A percentile compares a stretch with the other conserved stretches of the same genome.
phyloP scores from a whole-genome alignment of 2,888 invertebrate species.

The Trachelus stipa region DNA sequence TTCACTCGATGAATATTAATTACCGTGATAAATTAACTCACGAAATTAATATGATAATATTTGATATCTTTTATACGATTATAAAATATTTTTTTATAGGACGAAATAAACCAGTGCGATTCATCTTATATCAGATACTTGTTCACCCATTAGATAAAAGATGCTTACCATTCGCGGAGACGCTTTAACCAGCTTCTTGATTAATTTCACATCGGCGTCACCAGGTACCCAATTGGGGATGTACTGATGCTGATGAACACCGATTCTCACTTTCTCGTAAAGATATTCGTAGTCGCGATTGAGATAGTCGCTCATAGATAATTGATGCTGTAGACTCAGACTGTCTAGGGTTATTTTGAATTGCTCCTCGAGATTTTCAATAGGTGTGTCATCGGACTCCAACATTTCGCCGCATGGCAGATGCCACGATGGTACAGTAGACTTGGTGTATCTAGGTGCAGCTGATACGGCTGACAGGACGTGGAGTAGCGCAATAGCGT shows the following conservation, averaged over 20 bases:
- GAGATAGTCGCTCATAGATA: slow-evolving; percentile 56
- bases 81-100: background rate
- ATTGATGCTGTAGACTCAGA: slow-evolving; percentile 53
- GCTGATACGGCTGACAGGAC: slow-evolving; percentile 25
- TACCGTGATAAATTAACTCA: background rate
- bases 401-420: slow-evolving; percentile 55
- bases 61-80: background rate
- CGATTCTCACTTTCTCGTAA: slow-evolving; percentile 58
- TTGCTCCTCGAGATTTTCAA: slow-evolving; percentile 40
- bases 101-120: background rate
- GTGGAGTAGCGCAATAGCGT: background rate
- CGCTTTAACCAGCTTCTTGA: slow-evolving; percentile 40
- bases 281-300: slow-evolving; percentile 60
- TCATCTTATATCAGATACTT: background rate
- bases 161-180: slow-evolving; percentile 45
- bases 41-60: background rate
- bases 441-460: slow-evolving; percentile 30
- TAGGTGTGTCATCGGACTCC: slow-evolving; percentile 30
- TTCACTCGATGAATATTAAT: slow-evolving; percentile 33
- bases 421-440: slow-evolving; percentile 52
- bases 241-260: slow-evolving; percentile 60
- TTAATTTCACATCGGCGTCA: slow-evolving; percentile 49
- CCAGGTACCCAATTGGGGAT: slow-evolving; percentile 65
- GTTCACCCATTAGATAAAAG: slow-evolving; percentile 2
- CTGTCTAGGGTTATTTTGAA: slow-evolving; percentile 41